These are phyloP conservation scores for Natator depressus DNA, from an alignment of 2,113 vertebrate species.

Conservation along the genomic window DNA sequence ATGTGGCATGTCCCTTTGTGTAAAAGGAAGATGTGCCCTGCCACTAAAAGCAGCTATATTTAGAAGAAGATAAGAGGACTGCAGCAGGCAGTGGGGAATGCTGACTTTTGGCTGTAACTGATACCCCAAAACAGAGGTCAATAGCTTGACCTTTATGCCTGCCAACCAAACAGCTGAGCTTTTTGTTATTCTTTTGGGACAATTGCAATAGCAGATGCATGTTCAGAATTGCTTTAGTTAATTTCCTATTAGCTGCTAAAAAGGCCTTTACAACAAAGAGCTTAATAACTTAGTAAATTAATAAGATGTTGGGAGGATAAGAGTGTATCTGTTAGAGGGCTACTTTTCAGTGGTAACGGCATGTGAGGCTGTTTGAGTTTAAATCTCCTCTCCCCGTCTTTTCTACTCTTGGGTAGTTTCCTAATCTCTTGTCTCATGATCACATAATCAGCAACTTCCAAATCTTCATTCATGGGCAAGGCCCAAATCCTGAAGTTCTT, in stretches of 20 bases:
- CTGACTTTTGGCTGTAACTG: constrained; percentile 74
- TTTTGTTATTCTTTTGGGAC: constrained; percentile 60
- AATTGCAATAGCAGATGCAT: constrained; percentile 57
- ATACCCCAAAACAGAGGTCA: constrained; percentile 74
- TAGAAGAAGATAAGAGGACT: constrained; percentile 61
- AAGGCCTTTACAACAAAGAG: neutral
- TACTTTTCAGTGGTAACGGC: neutral
- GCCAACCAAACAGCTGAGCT: constrained; percentile 71
- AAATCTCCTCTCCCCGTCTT: neutral
- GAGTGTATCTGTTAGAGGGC: neutral
- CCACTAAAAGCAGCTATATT: constrained; percentile 62
- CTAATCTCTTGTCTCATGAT: neutral
- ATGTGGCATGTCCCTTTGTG: neutral
- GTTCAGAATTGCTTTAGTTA: constrained; percentile 28
- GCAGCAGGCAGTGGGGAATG: constrained; percentile 53
- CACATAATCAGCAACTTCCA: neutral
- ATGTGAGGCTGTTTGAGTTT: neutral
- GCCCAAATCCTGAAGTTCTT: neutral
- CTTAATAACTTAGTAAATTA: neutral
- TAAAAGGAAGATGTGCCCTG: constrained; percentile 31
- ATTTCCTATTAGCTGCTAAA: constrained; percentile 17
- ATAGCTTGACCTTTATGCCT: constrained; percentile 71
- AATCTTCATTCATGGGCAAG: neutral
- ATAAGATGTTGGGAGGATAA: neutral
- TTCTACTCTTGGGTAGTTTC: neutral